These are phyloP conservation scores for Holotrichia oblita DNA, from an alignment of 1,140 invertebrate genomes.

Conservation along the genomic window DNA sequence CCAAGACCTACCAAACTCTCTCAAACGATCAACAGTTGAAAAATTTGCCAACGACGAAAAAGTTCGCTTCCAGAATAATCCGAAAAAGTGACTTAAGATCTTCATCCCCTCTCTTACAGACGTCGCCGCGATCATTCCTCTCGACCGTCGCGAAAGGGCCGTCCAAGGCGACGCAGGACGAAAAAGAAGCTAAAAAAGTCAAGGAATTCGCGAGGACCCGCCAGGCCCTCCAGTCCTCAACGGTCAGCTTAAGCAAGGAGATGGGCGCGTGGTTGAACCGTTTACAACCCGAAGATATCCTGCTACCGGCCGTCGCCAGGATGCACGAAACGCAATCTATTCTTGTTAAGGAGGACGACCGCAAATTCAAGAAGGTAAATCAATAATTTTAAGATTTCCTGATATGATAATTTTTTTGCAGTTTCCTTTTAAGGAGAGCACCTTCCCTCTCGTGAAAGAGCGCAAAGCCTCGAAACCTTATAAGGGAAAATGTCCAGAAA, in stretches of 20 bases:
- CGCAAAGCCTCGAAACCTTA: background rate
- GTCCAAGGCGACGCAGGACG: background rate
- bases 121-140: background rate
- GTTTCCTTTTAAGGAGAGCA: constrained; percentile 34
- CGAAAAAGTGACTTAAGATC: background rate
- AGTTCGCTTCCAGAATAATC: background rate
- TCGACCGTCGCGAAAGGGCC: background rate
- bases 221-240: background rate
- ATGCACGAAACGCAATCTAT: background rate
- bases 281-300: background rate
- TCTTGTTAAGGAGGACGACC: background rate
- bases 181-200: constrained; percentile 32
- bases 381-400: background rate
- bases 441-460: background rate
- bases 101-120: background rate
- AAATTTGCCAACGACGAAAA: background rate
- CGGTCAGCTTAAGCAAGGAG: background rate
- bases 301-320: background rate
- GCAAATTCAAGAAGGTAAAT: constrained; percentile 19
- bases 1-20: no score
- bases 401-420: background rate
- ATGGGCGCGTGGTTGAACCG: background rate
- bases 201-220: background rate
- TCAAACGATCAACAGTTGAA: no score
- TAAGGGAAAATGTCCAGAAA: background rate